Evolutionary conservation across 2,113 vertebrate genomes (phyloP), one percentile per base, ranked within the genome.

Genomic region (Alligator mississippiensis): DNA sequence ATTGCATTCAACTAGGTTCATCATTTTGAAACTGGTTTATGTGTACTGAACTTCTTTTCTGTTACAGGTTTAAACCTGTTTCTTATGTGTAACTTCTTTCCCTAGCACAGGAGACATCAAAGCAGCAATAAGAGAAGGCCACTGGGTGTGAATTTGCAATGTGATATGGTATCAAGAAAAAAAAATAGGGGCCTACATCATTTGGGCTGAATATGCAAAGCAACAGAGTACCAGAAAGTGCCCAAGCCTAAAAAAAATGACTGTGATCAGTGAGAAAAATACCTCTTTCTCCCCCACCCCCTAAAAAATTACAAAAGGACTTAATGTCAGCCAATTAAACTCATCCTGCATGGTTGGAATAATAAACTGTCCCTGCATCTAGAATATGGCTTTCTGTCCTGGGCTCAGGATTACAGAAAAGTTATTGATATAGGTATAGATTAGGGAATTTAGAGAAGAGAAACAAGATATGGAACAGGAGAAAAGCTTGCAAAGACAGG

Each of bases 101-200:
- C 7, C 47, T 47, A 2, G 47, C 47, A 47, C 9, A 82, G 81
- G 82, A 94, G 94, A 90, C 84, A 55, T 94, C 88, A 94, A 94
- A 93, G 90, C 54, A 81, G 28, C 60, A 92, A 1, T 12, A 84
- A 83, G 63, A 62, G 90, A 13, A 87, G 80, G 95, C 84, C 15
- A 68, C 80, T 85, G 86, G 91, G 79, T 77, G 16, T 24, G 47
- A 93, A 88, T 85, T 66, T 89, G 84, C 63, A 95, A 92, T 60
- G 54, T 72, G 89, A 96, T 68, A 87, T 38, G 60, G 54, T 2
- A 85, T 30, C 83, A 85, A 47, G 88, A 85, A 96, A 96, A 86
- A 83, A 92, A 78, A 22, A 4, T 63, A 82, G 24, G 90, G 84
- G 77, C 22, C 18, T 79, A 78, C 18, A 74, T 72, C 89, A 84